Conservation (phyloP, 2,113 vertebrate genomes). For the Paracanthobrama guichenoti region DNA sequence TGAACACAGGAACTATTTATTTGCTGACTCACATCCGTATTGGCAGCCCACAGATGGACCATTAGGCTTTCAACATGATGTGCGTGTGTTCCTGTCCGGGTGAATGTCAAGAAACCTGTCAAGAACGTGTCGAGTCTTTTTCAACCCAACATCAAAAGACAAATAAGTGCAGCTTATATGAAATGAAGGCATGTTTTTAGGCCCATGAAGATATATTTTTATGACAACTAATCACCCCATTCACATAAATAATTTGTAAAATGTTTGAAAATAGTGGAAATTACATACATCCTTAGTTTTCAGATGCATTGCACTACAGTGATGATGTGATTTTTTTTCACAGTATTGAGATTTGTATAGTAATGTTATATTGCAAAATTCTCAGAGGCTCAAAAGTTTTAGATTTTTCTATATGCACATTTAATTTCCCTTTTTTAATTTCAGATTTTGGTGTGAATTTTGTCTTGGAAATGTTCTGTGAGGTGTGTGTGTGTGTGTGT, state of each 20-base stretch:
- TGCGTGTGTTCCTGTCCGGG: neutral
- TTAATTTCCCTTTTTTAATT: neutral
- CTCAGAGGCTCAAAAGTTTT: neutral
- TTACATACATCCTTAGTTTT: neutral
- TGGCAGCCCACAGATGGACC: neutral
- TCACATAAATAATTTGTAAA: neutral
- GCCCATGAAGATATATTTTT: neutral
- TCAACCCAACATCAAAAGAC: neutral
- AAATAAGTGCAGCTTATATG: neutral
- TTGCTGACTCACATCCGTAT: constrained; percentile 1
- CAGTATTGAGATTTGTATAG: neutral
- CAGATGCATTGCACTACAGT: too few relatives aligned
- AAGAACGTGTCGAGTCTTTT: neutral
- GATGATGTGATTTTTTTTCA: too few relatives aligned
- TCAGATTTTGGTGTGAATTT: neutral
- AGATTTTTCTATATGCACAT: neutral
- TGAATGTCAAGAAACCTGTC: neutral
- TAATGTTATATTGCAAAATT: neutral
- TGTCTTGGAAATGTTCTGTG: too few relatives aligned
- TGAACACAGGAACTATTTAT: neutral
- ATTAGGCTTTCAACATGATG: constrained; percentile 6
- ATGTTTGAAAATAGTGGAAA: neutral
- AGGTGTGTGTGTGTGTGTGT: too few relatives aligned
- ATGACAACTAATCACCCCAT: neutral
- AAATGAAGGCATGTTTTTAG: neutral